Base-by-base conservation (phyloP, 2,888 invertebrate genomes). In the Erpobdella octoculata region DNA sequence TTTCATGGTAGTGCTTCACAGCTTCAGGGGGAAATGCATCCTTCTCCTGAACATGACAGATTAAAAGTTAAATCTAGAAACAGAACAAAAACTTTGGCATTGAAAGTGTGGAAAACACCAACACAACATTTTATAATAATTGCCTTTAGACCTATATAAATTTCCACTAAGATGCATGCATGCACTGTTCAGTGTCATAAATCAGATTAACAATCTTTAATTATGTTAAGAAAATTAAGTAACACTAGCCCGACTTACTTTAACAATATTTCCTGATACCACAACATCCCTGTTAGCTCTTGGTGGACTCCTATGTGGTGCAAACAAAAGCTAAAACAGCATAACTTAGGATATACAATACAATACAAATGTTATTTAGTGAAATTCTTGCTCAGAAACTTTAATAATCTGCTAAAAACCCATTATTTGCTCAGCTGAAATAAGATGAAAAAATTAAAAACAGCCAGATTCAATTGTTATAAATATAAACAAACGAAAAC, bases 21-120 rank as follows among this genome's bases (percentile, higher is more conserved):
- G 93, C 92, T 80, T 92, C 91, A 0, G 90, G 89, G 31, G 92
- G 90, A 81, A 92, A 94, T 83, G 93, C 93, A 8, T 89, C 90
- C 78, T 92, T 89, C 38, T 91, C 91, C 83, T 83, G n/a, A 46
- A 25, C n/a, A 58, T n/a, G n/a, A 41, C n/a, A n/a, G n/a, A 41
- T 41, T 41, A 41, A 15, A 12, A 41, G 46, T n/a, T 41, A 41
- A 41, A 15, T 41, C n/a, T 41, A 12, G 12, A 41, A 41, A 41
- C 46, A 12, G 46, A 41, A 41, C 12, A 15, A 15, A 41, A 15
- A 15, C n/a, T 41, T 41, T 41, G 12, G n/a, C 46, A 15, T 41
- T 41, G 12, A 41, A 41, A 41, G n/a, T 15, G 46, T 12, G n/a
- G n/a, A 41, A n/a, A n/a, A n/a, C n/a, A n/a, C n/a, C n/a, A n/a